Conservation (phyloP, 2,113 vertebrate genomes). For the Fukomys damarensis region DNA sequence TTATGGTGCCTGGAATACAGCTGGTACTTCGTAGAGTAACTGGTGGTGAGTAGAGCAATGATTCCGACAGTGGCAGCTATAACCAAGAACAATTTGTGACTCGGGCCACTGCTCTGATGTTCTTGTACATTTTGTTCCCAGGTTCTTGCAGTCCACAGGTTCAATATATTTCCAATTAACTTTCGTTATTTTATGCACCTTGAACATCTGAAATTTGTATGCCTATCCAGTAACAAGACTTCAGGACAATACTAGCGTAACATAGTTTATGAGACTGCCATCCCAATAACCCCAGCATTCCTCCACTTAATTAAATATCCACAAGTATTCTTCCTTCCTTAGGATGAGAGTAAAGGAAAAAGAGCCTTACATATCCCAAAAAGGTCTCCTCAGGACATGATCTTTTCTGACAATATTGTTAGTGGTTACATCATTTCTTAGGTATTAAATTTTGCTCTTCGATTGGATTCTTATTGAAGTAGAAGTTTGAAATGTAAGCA, state of each 20-base stretch:
- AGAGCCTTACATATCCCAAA: not conserved
- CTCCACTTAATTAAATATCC: not conserved
- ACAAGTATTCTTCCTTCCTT: not conserved
- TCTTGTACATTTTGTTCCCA: not conserved
- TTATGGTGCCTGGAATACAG: not conserved
- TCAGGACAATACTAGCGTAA: not conserved
- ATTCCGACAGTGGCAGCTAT: not conserved
- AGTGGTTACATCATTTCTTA: not conserved
- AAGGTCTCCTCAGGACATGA: not conserved
- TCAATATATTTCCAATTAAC: not conserved
- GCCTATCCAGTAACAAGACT: not conserved
- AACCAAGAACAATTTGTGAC: fast-evolving
- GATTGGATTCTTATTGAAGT: not conserved
- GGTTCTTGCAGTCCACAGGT: not conserved
- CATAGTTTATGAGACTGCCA: not conserved
- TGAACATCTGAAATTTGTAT: not conserved
- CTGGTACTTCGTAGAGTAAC: not conserved
- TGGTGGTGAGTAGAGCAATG: not conserved
- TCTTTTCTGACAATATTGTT: not conserved
- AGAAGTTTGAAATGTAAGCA: not conserved
- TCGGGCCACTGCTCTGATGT: not conserved
- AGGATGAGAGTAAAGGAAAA: not conserved
- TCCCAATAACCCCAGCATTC: not conserved
- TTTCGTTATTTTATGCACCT: not conserved
- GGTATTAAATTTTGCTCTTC: not conserved